A percentile compares a stretch with the other conserved stretches of the same genome.
Evolutionary conservation across 2,797 vertebrate species (phyloP).

Genomic region (Sebastes hopkinsi): DNA sequence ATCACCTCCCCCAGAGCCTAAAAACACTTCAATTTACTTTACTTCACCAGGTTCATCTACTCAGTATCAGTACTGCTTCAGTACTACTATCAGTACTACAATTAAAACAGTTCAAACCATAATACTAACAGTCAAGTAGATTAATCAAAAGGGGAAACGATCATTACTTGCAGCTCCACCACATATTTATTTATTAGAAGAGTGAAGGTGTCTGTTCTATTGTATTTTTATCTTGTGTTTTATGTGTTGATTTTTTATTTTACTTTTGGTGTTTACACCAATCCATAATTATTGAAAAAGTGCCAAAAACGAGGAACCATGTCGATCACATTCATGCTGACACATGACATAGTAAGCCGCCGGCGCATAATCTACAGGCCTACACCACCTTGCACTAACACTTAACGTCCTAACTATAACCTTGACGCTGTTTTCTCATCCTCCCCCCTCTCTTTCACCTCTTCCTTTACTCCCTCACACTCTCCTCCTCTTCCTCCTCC

Average conservation of each 20-base stretch:
- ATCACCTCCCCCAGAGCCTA: neutral
- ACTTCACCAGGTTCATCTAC: neutral
- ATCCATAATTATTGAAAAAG: neutral
- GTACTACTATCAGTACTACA: too few relatives aligned
- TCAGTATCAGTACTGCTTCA: neutral
- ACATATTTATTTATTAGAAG: neutral
- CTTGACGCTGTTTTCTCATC: constrained; percentile 22
- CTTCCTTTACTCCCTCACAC: neutral
- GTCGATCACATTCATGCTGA: neutral
- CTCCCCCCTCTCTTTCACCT: neutral
- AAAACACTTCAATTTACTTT: neutral
- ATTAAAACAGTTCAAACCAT: neutral
- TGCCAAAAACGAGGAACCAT: neutral
- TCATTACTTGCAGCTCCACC: neutral
- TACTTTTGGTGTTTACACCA: neutral
- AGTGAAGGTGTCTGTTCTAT: neutral
- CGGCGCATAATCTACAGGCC: neutral
- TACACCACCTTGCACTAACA: neutral
- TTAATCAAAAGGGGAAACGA: neutral
- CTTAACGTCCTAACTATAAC: constrained; percentile 15
- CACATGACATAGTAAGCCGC: neutral
- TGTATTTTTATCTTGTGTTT: neutral
- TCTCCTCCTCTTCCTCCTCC: neutral
- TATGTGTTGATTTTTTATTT: neutral
- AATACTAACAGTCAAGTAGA: neutral